These are phyloP conservation scores for Bacillus rossius DNA, from an alignment of 1,140 invertebrate species.

Conservation along the genomic window DNA sequence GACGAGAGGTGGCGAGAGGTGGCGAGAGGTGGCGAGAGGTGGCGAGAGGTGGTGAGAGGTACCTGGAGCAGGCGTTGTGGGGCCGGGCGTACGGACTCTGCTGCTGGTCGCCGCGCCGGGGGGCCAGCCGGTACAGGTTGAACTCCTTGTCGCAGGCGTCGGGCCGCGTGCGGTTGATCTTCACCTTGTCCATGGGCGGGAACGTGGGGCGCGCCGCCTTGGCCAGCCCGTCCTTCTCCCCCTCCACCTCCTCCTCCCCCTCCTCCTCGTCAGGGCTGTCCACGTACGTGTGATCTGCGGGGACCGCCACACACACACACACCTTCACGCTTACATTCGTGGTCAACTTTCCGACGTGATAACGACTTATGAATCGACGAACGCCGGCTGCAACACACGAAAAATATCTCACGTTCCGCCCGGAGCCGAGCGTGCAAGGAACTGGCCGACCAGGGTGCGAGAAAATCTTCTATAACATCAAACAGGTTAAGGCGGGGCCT, in stretches of 20 bases:
- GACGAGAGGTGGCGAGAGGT: too few relatives aligned
- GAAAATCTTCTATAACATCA: too few relatives aligned
- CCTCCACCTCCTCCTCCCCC: neutral
- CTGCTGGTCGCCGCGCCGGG: constrained; percentile 26
- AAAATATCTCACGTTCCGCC: neutral
- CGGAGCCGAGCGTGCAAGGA: too few relatives aligned
- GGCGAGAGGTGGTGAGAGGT: neutral
- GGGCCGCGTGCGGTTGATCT: constrained; percentile 70
- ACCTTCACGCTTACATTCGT: neutral
- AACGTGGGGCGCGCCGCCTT: neutral
- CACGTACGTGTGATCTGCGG: neutral
- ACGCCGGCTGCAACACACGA: neutral
- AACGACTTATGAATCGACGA: too few relatives aligned
- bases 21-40: too few relatives aligned
- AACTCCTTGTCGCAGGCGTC: constrained; percentile 72
- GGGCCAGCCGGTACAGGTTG: constrained; percentile 43
- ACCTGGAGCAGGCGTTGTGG: constrained; percentile 16
- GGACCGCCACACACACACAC: neutral
- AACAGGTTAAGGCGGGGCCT: neutral
- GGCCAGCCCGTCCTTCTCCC: neutral
- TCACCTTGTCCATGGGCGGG: constrained; percentile 14
- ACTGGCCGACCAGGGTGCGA: neutral
- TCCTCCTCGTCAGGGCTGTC: neutral
- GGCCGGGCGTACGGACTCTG: constrained; percentile 28
- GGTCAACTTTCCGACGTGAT: neutral